Base-by-base conservation (phyloP, 2,113 vertebrate genomes). In the Dolichallabes microphthalmus region DNA sequence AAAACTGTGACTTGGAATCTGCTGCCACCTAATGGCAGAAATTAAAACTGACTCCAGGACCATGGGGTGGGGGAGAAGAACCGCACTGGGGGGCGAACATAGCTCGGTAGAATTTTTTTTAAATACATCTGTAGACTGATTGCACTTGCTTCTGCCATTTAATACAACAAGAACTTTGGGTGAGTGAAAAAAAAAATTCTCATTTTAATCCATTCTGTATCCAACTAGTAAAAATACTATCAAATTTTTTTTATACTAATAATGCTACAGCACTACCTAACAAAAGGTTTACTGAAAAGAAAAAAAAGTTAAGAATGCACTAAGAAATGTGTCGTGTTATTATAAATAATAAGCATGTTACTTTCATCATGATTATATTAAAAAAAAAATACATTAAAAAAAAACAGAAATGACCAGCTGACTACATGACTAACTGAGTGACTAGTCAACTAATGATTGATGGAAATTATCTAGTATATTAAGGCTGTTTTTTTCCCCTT, bases 11-110 rank as follows among this genome's bases (percentile, higher is more conserved):
- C 7, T 19, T 85, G 91, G 88, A 84, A 87, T 91, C 84, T 94
- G 91, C 89, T 90, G 92, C 94, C 94, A 93, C 90, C 94, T 95
- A 93, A 85, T 93, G 95, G 91, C 83, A 61, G 60, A 73, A 1
- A 52, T 79, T 25, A 58, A 78, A 78, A 13, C 75, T 19, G 12
- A 45, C 79, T 82, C 45, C 20, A 39, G 57, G 11, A 53, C 27
- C 25, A 74, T 45, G 45, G 45, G 45, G 6, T 45, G 45, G 22
- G 69, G 39, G 71, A 14, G 22, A 52, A 74, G 0, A n/a, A 52
- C 12, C 1, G 50, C n/a, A 50, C 50, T 45, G n/a, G 0, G 12
- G 12, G 61, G n/a, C 61, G 3, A 27, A 64, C n/a, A 4, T 27
- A 25, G 10, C 22, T 11, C 11, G n/a, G 14, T 2, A 32, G 45